phyloP scores from a whole-genome alignment of 2,797 vertebrate species.

The Neosilurus hyrtlii region DNA sequence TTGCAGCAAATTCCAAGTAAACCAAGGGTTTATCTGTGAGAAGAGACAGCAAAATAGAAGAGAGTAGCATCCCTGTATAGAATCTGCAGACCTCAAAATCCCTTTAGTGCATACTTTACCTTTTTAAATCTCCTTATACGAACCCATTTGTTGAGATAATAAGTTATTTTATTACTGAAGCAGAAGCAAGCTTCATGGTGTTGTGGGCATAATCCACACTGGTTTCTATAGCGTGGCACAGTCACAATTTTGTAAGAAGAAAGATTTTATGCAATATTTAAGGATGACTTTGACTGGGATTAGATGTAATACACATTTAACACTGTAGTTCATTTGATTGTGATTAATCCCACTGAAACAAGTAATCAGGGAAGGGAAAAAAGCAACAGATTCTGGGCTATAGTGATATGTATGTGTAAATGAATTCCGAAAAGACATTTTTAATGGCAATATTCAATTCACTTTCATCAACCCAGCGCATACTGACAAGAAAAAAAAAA shows the following conservation, averaged over 20 bases:
- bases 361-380: background rate
- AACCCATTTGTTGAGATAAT: constrained; percentile 19
- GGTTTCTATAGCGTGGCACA: constrained; percentile 12
- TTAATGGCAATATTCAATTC: constrained; percentile 2
- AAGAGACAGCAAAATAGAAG: background rate
- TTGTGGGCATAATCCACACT: constrained; percentile 38
- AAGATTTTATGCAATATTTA: background rate
- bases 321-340: background rate
- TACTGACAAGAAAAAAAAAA: background rate
- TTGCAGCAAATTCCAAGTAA: constrained; percentile 22
- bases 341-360: background rate
- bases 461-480: background rate
- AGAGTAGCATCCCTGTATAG: background rate
- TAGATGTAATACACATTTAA: background rate
- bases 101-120: constrained; percentile 1
- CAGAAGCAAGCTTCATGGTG: constrained; percentile 44
- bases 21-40: background rate
- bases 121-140: constrained; percentile 10
- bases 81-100: constrained; percentile 20
- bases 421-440: background rate
- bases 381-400: background rate
- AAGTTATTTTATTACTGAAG: constrained; percentile 55
- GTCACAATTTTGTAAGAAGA: background rate
- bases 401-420: background rate
- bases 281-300: background rate